Evolutionary conservation across 2,113 vertebrate species (phyloP).

Genomic region (Apteryx owenii): DNA sequence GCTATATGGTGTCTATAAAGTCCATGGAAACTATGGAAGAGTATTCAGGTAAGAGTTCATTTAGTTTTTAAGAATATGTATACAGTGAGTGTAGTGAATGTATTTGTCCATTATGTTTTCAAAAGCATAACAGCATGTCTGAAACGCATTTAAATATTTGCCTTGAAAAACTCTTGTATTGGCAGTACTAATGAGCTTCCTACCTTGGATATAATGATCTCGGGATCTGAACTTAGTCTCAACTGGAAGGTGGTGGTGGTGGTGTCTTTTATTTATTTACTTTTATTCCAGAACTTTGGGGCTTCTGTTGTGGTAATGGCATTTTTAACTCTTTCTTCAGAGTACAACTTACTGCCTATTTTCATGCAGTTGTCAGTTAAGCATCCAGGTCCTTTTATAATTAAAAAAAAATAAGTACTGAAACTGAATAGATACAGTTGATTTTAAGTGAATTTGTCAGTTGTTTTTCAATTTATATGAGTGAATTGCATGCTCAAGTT

Average conservation of each 20-base stretch:
- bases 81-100: not conserved
- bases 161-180: not conserved
- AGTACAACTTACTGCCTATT: not conserved
- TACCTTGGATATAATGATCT: not conserved
- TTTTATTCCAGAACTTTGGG: not conserved
- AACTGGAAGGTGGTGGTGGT: not conserved
- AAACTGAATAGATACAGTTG: not conserved
- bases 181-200: not conserved
- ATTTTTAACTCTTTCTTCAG: not conserved
- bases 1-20: slow-evolving; percentile 96
- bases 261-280: not conserved
- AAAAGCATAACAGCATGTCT: not conserved
- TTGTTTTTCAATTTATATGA: slow-evolving; percentile 47
- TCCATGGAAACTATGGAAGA: slow-evolving; percentile 96
- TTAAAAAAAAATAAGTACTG: slow-evolving; percentile 14
- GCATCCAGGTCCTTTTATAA: not conserved
- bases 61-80: not conserved
- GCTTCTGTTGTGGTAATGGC: not conserved
- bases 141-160: not conserved
- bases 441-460: slow-evolving; percentile 10
- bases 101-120: not conserved
- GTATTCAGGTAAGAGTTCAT: slow-evolving; percentile 89
- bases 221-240: not conserved
- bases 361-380: not conserved
- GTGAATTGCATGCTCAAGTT: slow-evolving; percentile 50